Evolutionary conservation across 2,888 invertebrate genomes (phyloP).

Genomic region (Athalia cordata): DNA sequence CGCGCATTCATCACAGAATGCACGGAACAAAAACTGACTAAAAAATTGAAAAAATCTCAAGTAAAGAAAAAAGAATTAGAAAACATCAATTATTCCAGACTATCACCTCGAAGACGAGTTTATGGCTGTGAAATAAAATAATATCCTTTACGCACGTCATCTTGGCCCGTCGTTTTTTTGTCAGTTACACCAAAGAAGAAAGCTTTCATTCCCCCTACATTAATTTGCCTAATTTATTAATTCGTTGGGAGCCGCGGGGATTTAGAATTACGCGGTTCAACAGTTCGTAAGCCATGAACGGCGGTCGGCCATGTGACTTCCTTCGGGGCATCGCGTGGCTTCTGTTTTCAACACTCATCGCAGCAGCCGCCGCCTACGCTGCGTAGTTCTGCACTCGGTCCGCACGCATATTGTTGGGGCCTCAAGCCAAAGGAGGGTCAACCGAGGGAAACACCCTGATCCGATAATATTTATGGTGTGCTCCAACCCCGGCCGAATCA

Average conservation of each 20-base stretch:
- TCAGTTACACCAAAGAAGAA: slow-evolving; percentile 39
- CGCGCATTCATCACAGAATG: no score
- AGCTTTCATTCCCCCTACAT: slow-evolving; percentile 18
- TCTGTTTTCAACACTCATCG: slow-evolving; percentile 65
- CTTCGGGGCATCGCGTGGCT: slow-evolving; percentile 55
- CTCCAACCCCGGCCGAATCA: not conserved
- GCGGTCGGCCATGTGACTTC: slow-evolving; percentile 64
- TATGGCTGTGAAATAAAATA: not conserved
- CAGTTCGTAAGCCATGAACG: slow-evolving; percentile 67
- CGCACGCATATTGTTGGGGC: not conserved
- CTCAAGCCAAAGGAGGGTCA: slow-evolving; percentile 37
- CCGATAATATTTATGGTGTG: slow-evolving; percentile 49
- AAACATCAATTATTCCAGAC: not conserved
- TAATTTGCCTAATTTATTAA: slow-evolving; percentile 60
- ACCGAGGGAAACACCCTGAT: slow-evolving; percentile 52
- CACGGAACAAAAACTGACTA: no score
- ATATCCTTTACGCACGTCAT: not conserved
- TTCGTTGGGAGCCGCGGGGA: slow-evolving; percentile 57
- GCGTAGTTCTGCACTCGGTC: no score
- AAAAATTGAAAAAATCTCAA: not conserved
- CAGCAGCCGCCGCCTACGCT: slow-evolving; percentile 50
- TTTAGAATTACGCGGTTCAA: slow-evolving; percentile 66
- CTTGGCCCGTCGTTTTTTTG: not conserved
- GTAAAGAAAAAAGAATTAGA: not conserved
- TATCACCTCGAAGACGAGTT: slow-evolving; percentile 27